phyloP scores from a whole-genome alignment of 2,888 invertebrate genomes.

The Micoletzkya japonica region DNA sequence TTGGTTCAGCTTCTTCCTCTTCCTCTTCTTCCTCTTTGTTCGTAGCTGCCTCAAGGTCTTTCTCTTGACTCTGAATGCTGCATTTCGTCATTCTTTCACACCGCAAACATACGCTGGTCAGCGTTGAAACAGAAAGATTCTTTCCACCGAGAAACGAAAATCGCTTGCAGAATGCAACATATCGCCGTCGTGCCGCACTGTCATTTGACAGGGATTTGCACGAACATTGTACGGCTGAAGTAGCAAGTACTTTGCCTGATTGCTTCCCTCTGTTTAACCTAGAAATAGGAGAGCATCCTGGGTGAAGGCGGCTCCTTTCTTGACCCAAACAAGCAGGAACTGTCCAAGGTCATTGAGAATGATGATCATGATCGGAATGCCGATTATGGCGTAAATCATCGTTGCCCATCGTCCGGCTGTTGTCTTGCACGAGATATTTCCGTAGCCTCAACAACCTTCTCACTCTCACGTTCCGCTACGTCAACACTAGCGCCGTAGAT shows the following conservation, averaged over 20 bases:
- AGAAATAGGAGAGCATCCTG: slow-evolving; percentile 37
- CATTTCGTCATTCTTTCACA: neutral
- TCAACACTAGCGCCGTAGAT: too few species aligned
- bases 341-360: slow-evolving; percentile 92
- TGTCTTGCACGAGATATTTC: slow-evolving; percentile 90
- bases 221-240: neutral
- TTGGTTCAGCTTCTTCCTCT: slow-evolving; percentile 4
- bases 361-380: slow-evolving; percentile 92
- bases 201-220: neutral
- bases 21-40: slow-evolving; percentile 1
- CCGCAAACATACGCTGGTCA: neutral
- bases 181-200: neutral
- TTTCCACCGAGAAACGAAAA: neutral
- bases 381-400: slow-evolving; percentile 86
- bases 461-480: too few species aligned
- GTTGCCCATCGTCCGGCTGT: slow-evolving; percentile 81
- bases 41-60: neutral
- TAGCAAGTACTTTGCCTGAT: neutral
- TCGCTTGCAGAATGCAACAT: neutral
- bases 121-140: slow-evolving; percentile 1
- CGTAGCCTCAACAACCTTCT: slow-evolving; percentile 89
- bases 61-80: neutral
- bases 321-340: slow-evolving; percentile 70
- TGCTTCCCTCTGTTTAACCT: slow-evolving; percentile 24
- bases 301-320: slow-evolving; percentile 31